These are phyloP conservation scores for Drosophila chauvacae DNA, from an alignment of 1,140 invertebrate species.

Conservation along the genomic window DNA sequence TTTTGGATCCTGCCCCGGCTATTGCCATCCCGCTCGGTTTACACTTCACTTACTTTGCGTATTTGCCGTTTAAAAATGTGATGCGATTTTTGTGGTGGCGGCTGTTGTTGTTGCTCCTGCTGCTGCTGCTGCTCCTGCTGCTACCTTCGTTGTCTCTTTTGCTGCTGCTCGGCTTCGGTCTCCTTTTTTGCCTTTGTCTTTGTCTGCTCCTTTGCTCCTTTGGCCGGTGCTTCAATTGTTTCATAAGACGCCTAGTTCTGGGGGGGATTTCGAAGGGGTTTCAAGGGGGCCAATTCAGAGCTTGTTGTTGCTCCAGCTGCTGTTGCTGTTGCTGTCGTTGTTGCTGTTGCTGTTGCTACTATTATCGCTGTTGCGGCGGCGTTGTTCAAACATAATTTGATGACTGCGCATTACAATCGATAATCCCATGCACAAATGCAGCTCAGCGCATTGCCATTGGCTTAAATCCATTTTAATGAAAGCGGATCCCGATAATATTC, in stretches of 20 bases:
- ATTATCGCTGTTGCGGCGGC: slow-evolving; percentile 49
- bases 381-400: slow-evolving; percentile 69
- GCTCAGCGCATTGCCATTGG: slow-evolving; percentile 70
- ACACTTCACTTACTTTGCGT: slow-evolving; percentile 77
- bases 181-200: slow-evolving; percentile 28
- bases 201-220: slow-evolving; percentile 54
- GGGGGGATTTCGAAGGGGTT: slow-evolving; percentile 23
- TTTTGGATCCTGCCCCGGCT: not conserved
- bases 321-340: slow-evolving; percentile 36
- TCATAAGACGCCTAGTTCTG: slow-evolving; percentile 65
- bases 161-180: slow-evolving; percentile 25
- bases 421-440: slow-evolving; percentile 80
- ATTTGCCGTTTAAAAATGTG: slow-evolving; percentile 75
- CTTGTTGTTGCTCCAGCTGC: slow-evolving; percentile 53
- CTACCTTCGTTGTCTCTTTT: slow-evolving; percentile 28
- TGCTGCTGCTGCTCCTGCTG: slow-evolving; percentile 22
- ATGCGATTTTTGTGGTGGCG: slow-evolving; percentile 64
- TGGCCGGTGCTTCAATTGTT: slow-evolving; percentile 74
- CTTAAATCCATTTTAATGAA: slow-evolving; percentile 81
- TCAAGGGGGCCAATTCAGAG: slow-evolving; percentile 50
- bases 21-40: slow-evolving; percentile 30
- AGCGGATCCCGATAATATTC: slow-evolving; percentile 57
- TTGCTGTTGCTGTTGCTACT: slow-evolving; percentile 32
- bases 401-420: slow-evolving; percentile 81
- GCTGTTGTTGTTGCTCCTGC: slow-evolving; percentile 26